phyloP scores from a whole-genome alignment of 2,888 invertebrate genomes.

The Crepidodera aurea region DNA sequence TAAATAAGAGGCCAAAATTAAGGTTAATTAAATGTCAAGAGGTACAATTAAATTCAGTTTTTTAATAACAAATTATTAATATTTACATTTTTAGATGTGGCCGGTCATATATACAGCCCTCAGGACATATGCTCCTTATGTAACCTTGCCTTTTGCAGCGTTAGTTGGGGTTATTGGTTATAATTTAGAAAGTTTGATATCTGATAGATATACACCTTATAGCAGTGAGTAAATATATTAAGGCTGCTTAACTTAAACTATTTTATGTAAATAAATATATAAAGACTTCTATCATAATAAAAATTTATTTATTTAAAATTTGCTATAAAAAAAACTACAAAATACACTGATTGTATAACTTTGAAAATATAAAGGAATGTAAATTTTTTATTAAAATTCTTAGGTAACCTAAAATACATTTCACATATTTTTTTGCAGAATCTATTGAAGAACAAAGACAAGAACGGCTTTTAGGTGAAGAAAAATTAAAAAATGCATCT shows the following conservation, averaged over 20 bases:
- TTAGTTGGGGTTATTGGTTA: constrained; percentile 88
- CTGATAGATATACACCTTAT: constrained; percentile 79
- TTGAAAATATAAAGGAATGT: too few relatives aligned
- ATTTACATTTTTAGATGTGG: constrained; percentile 70
- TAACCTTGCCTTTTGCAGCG: constrained; percentile 84
- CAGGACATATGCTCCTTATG: constrained; percentile 77
- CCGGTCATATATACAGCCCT: constrained; percentile 71
- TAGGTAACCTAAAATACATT: too few relatives aligned
- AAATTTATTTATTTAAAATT: constrained; percentile 5
- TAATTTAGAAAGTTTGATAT: constrained; percentile 78
- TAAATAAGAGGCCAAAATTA: too few relatives aligned
- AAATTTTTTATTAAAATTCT: too few relatives aligned
- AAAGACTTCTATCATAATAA: not conserved
- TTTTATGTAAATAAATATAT: too few relatives aligned
- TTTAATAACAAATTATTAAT: not conserved
- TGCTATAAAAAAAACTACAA: not conserved
- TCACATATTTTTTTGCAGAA: constrained; percentile 64
- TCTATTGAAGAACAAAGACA: constrained; percentile 78
- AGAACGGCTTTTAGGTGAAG: constrained; percentile 72
- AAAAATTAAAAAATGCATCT: constrained; percentile 65
- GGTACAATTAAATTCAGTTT: not conserved
- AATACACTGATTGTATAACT: too few relatives aligned
- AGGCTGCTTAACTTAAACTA: too few relatives aligned
- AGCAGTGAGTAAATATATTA: constrained; percentile 70
- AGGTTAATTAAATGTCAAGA: not conserved